phyloP scores from a whole-genome alignment of 2,113 vertebrate species.

The Piaya cayana region DNA sequence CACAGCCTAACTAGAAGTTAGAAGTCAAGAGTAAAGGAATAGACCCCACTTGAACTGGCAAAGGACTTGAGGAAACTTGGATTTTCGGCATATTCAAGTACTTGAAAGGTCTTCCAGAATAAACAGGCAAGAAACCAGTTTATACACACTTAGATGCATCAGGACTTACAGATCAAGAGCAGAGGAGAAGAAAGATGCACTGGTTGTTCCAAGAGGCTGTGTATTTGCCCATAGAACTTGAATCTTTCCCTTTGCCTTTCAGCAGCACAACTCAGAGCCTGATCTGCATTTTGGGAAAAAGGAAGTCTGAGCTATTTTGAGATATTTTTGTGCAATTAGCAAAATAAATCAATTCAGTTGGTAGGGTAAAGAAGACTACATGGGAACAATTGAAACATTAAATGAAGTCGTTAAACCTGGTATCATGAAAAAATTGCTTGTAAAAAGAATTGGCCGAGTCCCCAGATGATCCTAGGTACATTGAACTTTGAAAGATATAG shows the following conservation, averaged over 20 bases:
- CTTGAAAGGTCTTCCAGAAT: neutral
- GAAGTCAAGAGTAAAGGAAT: neutral
- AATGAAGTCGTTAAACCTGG: neutral
- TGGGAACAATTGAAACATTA: neutral
- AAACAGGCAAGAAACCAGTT: conserved; percentile 8
- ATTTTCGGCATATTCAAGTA: neutral
- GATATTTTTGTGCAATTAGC: neutral
- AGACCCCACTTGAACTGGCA: neutral
- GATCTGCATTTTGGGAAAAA: neutral
- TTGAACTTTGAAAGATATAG: neutral
- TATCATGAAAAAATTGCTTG: neutral
- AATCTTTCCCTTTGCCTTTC: neutral
- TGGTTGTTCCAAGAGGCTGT: neutral
- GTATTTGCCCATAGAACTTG: neutral
- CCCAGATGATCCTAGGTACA: neutral
- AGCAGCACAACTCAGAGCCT: neutral
- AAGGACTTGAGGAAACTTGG: neutral
- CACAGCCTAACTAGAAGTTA: neutral
- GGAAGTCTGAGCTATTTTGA: neutral
- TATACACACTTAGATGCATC: neutral
- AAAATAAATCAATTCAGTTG: neutral
- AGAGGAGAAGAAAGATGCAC: neutral
- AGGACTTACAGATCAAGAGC: neutral
- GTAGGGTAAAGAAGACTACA: neutral
- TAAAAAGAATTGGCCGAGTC: neutral